A percentile compares a stretch with the other conserved stretches of the same genome.
These are phyloP conservation scores for Drosophila funebris DNA, from an alignment of 1,140 invertebrate species.

Conservation along the genomic window DNA sequence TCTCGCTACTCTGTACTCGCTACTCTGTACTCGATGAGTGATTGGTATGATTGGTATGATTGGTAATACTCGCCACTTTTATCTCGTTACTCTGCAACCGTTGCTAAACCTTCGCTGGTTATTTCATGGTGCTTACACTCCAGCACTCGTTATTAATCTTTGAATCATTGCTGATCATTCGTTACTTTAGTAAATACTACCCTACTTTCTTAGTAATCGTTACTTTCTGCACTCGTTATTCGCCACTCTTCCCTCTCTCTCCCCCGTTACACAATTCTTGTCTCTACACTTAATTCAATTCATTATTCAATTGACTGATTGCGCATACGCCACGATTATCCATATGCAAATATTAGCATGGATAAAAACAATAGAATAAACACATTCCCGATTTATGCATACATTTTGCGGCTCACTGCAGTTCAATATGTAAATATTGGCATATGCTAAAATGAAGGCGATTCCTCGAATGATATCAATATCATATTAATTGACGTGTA, in stretches of 20 bases:
- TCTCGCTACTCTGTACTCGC: neutral
- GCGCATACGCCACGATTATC: slow-evolving; percentile 34
- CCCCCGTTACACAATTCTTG: no score
- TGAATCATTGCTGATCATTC: neutral
- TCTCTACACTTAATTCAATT: slow-evolving; percentile 1
- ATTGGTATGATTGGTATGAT: no score
- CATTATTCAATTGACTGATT: slow-evolving; percentile 31
- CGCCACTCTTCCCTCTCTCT: neutral
- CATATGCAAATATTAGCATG: slow-evolving; percentile 20
- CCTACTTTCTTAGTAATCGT: neutral
- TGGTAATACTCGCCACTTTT: neutral
- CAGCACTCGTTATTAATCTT: no score
- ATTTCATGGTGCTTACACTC: no score
- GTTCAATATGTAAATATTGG: slow-evolving; percentile 36
- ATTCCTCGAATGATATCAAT: slow-evolving; percentile 45
- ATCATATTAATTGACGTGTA: slow-evolving; percentile 59
- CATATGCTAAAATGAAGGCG: slow-evolving; percentile 33
- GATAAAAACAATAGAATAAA: slow-evolving; percentile 18
- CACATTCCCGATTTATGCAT: slow-evolving; percentile 27
- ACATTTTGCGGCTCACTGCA: slow-evolving; percentile 43
- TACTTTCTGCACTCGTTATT: neutral
- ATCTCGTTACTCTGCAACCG: neutral
- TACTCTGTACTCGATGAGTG: no score
- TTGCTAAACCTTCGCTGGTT: neutral
- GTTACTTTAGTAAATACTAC: neutral